Evolutionary conservation across 2,888 invertebrate species (phyloP), one percentile per base, ranked within the genome.

Genomic region (Argyra leucocephala): DNA sequence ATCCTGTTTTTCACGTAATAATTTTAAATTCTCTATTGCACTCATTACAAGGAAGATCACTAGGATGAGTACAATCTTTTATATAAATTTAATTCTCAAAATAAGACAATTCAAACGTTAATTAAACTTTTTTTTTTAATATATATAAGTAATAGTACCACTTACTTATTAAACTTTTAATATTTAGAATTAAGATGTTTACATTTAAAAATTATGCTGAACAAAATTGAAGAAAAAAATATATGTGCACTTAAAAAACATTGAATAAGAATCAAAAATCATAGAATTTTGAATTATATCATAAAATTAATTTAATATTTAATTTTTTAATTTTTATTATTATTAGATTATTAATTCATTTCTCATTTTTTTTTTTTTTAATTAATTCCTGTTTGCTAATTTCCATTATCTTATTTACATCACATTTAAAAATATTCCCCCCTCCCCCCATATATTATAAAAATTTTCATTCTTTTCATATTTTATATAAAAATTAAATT

Each of bases 311-410:
- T 48, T 48, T 37, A 37, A 37, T 9, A 37, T 48, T 48, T 48
- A 12, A 10, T 6, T 6, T 48, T 48, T 18, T 48, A 18, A n/a
- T 48, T 48, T 18, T 48, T 6, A 37, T 37, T 37, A 48, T 48
- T 48, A 48, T 48, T 48, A 48, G 48, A 48, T 48, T 48, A 48
- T 48, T 48, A 48, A 48, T 48, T 48, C 48, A 48, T 48, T 48
- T 48, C 48, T 48, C 48, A 48, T 48, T 48, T 48, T 48, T 48
- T 48, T 18, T 15, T 18, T 48, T 48, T 48, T 48, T n/a, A n/a
- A n/a, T n/a, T n/a, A n/a, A n/a, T n/a, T 18, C 48, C 48, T 48
- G 48, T 48, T 48, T 48, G 48, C 48, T 48, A 48, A 18, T 48
- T 48, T 48, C 48, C 48, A 48, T n/a, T 6, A 48, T 48, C 48